Evolutionary conservation across 1,140 invertebrate species (phyloP).

Genomic region (Philopotamus ludificatus): DNA sequence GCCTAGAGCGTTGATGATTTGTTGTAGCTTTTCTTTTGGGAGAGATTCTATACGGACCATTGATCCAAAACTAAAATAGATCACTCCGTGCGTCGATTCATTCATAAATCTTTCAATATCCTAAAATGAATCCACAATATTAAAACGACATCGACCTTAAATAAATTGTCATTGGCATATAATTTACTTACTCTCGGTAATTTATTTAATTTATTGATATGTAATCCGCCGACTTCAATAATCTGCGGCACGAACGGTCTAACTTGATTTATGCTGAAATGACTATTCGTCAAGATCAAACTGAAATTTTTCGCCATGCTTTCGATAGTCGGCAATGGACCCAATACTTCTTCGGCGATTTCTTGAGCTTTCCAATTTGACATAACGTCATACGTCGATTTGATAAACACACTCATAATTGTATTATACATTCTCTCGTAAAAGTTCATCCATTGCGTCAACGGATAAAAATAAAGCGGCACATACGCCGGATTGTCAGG

Average conservation of each 20-base stretch:
- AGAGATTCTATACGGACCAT: conserved; percentile 60
- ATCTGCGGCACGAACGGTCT: conserved; percentile 58
- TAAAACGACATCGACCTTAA: neutral
- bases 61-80: conserved; percentile 70
- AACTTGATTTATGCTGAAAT: conserved; percentile 62
- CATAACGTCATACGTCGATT: conserved; percentile 33
- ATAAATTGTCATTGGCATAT: neutral
- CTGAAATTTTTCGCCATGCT: conserved; percentile 60
- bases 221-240: conserved; percentile 61
- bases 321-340: conserved; percentile 52
- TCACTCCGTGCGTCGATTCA: conserved; percentile 59
- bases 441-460: conserved; percentile 58
- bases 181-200: conserved; percentile 45
- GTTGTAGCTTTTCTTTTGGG: conserved; percentile 49
- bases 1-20: conserved; percentile 55
- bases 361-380: conserved; percentile 42
- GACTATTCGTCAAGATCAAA: conserved; percentile 62
- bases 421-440: conserved; percentile 61
- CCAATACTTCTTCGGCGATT: conserved; percentile 53
- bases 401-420: conserved; percentile 41
- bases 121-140: conserved; percentile 41
- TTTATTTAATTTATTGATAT: conserved; percentile 51
- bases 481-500: conserved; percentile 62
- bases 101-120: conserved; percentile 61
- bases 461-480: conserved; percentile 58